Evolutionary conservation across 2,113 vertebrate genomes (phyloP).

Genomic region (Lota lota): DNA sequence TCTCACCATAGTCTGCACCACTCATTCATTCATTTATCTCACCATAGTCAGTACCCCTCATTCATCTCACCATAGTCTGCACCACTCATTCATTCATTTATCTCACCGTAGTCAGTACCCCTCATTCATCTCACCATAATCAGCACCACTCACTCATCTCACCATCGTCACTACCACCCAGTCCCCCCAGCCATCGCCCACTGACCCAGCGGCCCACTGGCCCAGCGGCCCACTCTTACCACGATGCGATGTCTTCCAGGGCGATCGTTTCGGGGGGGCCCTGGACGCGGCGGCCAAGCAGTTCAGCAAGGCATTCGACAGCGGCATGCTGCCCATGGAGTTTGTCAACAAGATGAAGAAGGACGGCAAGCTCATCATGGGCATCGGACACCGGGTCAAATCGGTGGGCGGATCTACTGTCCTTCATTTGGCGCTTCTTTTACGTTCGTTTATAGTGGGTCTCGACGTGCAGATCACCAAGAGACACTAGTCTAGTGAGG

Average conservation of each 20-base stretch:
- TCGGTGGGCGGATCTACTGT: slow-evolving; percentile 74
- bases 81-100: background rate
- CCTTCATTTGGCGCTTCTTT: background rate
- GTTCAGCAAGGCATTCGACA: slow-evolving; percentile 98
- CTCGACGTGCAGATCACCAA: background rate
- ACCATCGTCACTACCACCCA: too few relatives aligned
- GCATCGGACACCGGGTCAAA: slow-evolving; percentile 95
- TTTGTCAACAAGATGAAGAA: slow-evolving; percentile 99
- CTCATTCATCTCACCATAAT: slow-evolving; percentile 92
- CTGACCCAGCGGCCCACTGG: background rate
- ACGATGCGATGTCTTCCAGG: slow-evolving; percentile 65
- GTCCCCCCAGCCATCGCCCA: too few relatives aligned
- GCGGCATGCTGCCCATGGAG: slow-evolving; percentile 95
- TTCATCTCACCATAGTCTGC: slow-evolving; percentile 79
- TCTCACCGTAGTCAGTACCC: background rate
- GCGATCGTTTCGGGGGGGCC: slow-evolving; percentile 94
- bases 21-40: too few relatives aligned
- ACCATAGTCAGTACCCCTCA: background rate
- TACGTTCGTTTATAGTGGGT: background rate
- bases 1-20: too few relatives aligned
- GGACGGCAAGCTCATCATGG: slow-evolving; percentile 97
- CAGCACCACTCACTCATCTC: slow-evolving; percentile 21
- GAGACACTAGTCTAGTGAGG: too few relatives aligned
- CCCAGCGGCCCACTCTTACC: background rate
- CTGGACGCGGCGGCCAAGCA: slow-evolving; percentile 95